Percentiles rank a stretch among this genome's conserved stretches.
phyloP scores from a whole-genome alignment of 2,113 vertebrate species.

The Uropsilus gracilis region DNA sequence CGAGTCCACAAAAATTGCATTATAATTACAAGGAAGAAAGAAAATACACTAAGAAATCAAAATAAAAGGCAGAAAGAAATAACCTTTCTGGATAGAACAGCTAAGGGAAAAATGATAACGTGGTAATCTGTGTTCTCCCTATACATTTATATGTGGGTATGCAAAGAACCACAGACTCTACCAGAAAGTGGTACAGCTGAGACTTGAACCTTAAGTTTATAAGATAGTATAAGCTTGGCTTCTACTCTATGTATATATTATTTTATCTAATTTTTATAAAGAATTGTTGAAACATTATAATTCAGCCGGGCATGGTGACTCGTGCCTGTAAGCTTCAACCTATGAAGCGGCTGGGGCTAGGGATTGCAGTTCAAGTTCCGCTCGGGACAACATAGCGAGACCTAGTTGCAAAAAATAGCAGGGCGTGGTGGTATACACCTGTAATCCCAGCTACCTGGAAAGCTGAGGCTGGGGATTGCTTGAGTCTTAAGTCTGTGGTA shows the following conservation, averaged over 20 bases:
- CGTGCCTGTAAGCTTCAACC: too few species aligned
- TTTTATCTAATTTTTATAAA: background rate
- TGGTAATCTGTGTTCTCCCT: background rate
- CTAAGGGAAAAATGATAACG: background rate
- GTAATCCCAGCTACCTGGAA: too few species aligned
- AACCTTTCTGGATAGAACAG: background rate
- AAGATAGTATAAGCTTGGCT: background rate
- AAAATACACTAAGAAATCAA: background rate
- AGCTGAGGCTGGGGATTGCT: too few species aligned
- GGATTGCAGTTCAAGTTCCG: too few species aligned
- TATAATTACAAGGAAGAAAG: slow-evolving; percentile 32
- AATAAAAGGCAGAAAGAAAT: background rate
- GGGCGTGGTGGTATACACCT: too few species aligned
- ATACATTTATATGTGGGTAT: background rate
- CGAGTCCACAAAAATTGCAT: background rate
- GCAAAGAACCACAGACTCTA: background rate
- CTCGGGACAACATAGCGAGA: too few species aligned
- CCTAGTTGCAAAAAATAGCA: too few species aligned
- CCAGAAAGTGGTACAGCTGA: background rate
- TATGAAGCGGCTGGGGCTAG: too few species aligned
- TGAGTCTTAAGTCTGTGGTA: too few species aligned
- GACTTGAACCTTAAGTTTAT: background rate
- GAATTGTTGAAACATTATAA: background rate
- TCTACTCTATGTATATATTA: background rate
- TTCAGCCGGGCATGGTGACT: too few species aligned